phyloP scores from a whole-genome alignment of 2,888 invertebrate genomes.

The Trachelus tabidus region DNA sequence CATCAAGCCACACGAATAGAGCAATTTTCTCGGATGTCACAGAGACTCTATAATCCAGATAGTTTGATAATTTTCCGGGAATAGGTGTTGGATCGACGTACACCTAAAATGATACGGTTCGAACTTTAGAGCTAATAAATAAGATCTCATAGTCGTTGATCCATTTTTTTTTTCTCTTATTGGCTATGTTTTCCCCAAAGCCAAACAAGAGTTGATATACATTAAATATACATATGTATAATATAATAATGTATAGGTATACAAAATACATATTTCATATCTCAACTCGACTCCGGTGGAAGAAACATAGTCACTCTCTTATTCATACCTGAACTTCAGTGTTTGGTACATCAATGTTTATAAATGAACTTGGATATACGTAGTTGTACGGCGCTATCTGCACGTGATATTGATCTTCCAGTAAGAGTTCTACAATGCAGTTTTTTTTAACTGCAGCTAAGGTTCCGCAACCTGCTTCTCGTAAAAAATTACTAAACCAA shows the following conservation, averaged over 20 bases:
- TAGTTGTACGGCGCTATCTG: constrained; percentile 74
- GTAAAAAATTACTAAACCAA: constrained; percentile 56
- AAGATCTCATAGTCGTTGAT: too few relatives aligned
- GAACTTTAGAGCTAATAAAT: too few relatives aligned
- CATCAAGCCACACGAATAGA: constrained; percentile 79
- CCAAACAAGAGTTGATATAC: too few relatives aligned
- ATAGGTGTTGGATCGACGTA: constrained; percentile 27
- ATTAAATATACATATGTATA: too few relatives aligned
- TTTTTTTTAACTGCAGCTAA: constrained; percentile 50
- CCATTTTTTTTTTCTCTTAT: too few relatives aligned
- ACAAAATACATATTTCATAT: background rate
- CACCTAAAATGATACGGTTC: constrained; percentile 40
- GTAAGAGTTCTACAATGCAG: constrained; percentile 66
- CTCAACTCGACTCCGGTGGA: too few relatives aligned
- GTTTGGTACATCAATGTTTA: constrained; percentile 66
- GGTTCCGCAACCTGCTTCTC: constrained; percentile 54
- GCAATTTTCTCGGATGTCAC: constrained; percentile 70
- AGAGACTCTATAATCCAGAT: constrained; percentile 55
- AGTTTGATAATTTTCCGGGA: constrained; percentile 36
- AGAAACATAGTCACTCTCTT: background rate
- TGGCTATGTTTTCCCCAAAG: too few relatives aligned
- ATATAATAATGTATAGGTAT: too few relatives aligned
- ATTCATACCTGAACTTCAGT: background rate
- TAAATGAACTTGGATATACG: constrained; percentile 73
- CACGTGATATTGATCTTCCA: constrained; percentile 66